Conservation (phyloP, 2,797 vertebrate species). For the Menidia menidia region DNA sequence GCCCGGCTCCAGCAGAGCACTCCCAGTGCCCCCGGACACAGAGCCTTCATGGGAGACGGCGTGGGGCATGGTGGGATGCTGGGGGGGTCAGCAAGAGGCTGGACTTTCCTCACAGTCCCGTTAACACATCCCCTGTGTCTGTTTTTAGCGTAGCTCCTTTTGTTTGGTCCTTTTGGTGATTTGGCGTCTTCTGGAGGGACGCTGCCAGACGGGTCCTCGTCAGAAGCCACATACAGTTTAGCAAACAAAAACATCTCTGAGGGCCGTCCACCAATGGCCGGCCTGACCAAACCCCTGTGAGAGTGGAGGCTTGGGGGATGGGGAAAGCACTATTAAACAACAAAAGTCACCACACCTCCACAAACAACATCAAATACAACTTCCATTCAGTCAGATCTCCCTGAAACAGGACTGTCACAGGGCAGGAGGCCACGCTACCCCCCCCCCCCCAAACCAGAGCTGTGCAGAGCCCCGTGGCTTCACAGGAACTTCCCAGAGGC, state of each 20-base stretch:
- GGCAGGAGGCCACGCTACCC: no score
- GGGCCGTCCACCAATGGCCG: slow-evolving; percentile 25
- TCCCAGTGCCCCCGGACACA: slow-evolving; percentile 23
- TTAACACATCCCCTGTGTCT: background rate
- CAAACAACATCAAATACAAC: background rate
- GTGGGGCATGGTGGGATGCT: slow-evolving; percentile 10
- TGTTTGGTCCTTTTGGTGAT: background rate
- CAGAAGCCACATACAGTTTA: slow-evolving; percentile 35
- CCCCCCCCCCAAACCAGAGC: no score
- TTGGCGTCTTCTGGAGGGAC: background rate
- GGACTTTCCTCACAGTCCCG: slow-evolving; percentile 11
- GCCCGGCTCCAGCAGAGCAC: slow-evolving; percentile 27
- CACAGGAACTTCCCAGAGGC: rapidly evolving
- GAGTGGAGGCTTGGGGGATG: slow-evolving; percentile 16
- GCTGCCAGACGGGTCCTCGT: slow-evolving; percentile 51
- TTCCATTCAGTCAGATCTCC: slow-evolving; percentile 31
- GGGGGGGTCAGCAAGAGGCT: slow-evolving; percentile 11
- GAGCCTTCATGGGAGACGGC: slow-evolving; percentile 20
- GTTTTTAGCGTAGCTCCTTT: background rate
- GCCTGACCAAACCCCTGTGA: slow-evolving; percentile 14
- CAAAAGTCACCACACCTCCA: background rate
- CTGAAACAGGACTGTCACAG: slow-evolving; percentile 31
- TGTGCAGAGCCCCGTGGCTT: slow-evolving; percentile 54
- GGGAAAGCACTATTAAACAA: slow-evolving; percentile 15
- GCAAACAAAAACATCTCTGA: slow-evolving; percentile 39